These are phyloP conservation scores for Scaptomyza tumidula DNA, from an alignment of 2,888 invertebrate genomes.

Conservation along the genomic window DNA sequence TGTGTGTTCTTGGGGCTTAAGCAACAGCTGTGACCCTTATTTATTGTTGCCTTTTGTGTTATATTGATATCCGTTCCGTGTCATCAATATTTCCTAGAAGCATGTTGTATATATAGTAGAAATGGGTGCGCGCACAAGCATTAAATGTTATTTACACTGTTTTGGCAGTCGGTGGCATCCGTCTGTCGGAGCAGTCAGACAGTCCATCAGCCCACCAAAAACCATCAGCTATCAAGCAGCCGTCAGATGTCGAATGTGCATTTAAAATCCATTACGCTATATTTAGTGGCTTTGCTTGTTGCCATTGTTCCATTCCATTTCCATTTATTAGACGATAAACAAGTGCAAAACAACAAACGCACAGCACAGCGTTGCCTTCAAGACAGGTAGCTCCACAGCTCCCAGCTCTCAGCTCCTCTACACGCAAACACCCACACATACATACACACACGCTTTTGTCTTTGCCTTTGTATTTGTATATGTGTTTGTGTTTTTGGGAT, in stretches of 20 bases:
- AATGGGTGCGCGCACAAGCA: constrained; percentile 46
- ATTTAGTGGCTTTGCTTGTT: constrained; percentile 56
- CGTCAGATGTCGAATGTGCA: constrained; percentile 67
- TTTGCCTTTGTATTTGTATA: not conserved
- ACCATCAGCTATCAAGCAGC: constrained; percentile 55
- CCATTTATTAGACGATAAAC: constrained; percentile 64
- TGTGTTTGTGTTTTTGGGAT: constrained; percentile 26
- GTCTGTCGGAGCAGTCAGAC: constrained; percentile 1
- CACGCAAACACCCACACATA: not conserved
- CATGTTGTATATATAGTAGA: not conserved
- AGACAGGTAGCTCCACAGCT: constrained; percentile 49
- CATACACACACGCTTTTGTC: not conserved
- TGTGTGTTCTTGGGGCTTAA: not conserved
- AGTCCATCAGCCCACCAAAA: constrained; percentile 44
- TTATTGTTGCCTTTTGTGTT: constrained; percentile 2
- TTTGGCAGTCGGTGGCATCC: constrained; percentile 31
- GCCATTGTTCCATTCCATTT: constrained; percentile 66
- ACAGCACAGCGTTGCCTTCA: constrained; percentile 20
- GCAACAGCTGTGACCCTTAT: not conserved
- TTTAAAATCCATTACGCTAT: constrained; percentile 70
- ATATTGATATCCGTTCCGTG: constrained; percentile 37
- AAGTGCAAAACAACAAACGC: constrained; percentile 41
- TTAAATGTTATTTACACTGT: constrained; percentile 52
- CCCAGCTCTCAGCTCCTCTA: constrained; percentile 11
- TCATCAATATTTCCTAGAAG: constrained; percentile 34